Conservation (phyloP, 2,113 vertebrate species). For the Odontophorus gujanensis region DNA sequence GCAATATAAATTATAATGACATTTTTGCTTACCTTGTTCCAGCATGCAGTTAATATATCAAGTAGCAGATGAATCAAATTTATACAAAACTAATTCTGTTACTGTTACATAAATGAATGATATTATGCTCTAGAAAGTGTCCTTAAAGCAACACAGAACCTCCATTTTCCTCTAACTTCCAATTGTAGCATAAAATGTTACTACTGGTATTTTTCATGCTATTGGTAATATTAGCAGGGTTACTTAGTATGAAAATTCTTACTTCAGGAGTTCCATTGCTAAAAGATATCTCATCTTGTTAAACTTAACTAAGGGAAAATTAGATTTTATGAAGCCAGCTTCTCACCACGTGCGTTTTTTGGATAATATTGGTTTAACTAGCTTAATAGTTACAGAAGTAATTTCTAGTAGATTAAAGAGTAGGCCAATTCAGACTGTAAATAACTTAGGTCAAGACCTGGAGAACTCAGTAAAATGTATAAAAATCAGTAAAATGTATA, state of each 20-base stretch:
- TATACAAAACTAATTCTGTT: background rate
- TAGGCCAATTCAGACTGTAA: constrained; percentile 12
- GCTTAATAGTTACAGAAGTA: background rate
- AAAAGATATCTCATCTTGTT: background rate
- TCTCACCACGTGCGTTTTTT: background rate
- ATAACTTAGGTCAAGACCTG: background rate
- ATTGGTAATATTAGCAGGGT: background rate
- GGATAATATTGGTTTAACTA: background rate
- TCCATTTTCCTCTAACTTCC: background rate
- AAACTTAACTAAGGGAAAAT: background rate
- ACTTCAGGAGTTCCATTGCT: background rate
- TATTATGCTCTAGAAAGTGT: background rate
- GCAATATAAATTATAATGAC: constrained; percentile 25
- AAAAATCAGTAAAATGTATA: background rate
- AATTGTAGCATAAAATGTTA: background rate
- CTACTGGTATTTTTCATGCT: background rate
- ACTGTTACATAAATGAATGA: background rate
- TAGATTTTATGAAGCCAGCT: background rate
- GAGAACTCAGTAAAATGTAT: background rate
- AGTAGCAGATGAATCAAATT: background rate
- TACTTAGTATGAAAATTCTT: background rate
- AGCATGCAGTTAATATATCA: constrained; percentile 2
- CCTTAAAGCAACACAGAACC: background rate
- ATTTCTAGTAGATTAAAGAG: background rate
- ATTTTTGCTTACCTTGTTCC: constrained; percentile 54